These are phyloP conservation scores for Apteryx mantelli DNA, from an alignment of 2,113 vertebrate species.

Conservation along the genomic window DNA sequence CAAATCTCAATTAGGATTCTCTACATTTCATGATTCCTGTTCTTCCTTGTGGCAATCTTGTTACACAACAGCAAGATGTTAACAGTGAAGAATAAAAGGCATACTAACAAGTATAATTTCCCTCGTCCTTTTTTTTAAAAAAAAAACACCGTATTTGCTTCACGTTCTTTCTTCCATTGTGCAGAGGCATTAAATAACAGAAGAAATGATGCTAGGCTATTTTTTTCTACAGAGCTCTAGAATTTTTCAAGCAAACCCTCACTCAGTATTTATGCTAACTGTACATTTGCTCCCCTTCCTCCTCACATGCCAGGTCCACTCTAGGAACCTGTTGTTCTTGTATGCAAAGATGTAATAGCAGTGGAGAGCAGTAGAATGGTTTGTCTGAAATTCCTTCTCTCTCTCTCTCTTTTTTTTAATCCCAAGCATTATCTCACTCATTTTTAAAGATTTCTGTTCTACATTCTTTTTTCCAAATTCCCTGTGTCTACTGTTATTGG, in stretches of 20 bases:
- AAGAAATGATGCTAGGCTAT: not conserved
- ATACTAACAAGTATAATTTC: not conserved
- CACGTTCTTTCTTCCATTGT: not conserved
- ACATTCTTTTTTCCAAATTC: not conserved
- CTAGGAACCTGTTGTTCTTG: not conserved
- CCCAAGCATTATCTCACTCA: not conserved
- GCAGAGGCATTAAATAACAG: not conserved
- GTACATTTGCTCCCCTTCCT: not conserved
- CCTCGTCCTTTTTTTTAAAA: not conserved
- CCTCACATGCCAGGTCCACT: not conserved
- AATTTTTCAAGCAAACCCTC: not conserved
- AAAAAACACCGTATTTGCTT: not conserved
- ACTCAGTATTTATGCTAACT: not conserved
- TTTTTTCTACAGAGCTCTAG: not conserved
- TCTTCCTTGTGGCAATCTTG: constrained; percentile 23
- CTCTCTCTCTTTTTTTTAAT: not conserved
- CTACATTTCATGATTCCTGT: not conserved
- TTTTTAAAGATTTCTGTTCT: constrained; percentile 16
- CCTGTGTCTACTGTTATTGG: not conserved
- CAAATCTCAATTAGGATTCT: not conserved
- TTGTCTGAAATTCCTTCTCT: not conserved
- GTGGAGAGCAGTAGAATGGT: not conserved
- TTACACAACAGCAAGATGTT: not conserved
- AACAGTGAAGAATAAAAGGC: constrained; percentile 17
- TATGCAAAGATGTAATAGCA: not conserved